Conservation (phyloP, 1,140 invertebrate species). For the Platyscapa corneri region DNA sequence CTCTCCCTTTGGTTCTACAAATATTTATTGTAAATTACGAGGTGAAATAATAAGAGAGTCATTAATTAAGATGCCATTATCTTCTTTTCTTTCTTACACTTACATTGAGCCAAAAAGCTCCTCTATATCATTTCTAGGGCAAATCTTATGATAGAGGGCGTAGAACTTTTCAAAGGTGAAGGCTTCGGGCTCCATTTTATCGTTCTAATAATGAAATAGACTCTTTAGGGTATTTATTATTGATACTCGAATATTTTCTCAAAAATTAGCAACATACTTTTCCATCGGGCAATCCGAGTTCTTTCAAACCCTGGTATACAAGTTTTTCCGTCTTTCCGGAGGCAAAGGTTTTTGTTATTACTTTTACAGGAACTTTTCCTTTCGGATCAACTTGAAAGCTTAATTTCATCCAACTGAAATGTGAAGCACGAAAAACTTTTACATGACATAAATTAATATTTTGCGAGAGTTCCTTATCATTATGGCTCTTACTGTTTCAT, state of each 20-base stretch:
- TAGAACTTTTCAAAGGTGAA: conserved; percentile 99
- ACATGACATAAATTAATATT: neutral
- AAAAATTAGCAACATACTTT: conserved; percentile 79
- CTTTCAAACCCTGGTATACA: conserved; percentile 96
- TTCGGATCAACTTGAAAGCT: conserved; percentile 93
- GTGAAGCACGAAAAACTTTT: neutral
- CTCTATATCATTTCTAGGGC: conserved; percentile 98
- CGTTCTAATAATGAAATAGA: conserved; percentile 77
- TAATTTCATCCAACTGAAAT: conserved; percentile 95
- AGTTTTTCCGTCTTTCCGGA: conserved; percentile 98
- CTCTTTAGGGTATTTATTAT: neutral
- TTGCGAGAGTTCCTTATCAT: neutral
- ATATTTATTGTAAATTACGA: neutral
- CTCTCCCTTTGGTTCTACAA: conserved; percentile 89
- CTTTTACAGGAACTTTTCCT: conserved; percentile 98
- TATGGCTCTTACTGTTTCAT: conserved; percentile 95
- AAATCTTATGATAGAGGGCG: conserved; percentile 97
- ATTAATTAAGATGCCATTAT: conserved; percentile 28
- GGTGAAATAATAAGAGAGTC: neutral
- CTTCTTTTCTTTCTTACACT: conserved; percentile 71
- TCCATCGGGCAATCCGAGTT: conserved; percentile 93
- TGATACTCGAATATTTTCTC: neutral
- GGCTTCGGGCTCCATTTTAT: conserved; percentile 93
- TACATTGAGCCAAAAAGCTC: conserved; percentile 98
- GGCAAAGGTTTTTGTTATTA: conserved; percentile 97